These are phyloP conservation scores for Perdix hodgsoniae DNA, from an alignment of 2,797 vertebrate species.

Conservation along the genomic window DNA sequence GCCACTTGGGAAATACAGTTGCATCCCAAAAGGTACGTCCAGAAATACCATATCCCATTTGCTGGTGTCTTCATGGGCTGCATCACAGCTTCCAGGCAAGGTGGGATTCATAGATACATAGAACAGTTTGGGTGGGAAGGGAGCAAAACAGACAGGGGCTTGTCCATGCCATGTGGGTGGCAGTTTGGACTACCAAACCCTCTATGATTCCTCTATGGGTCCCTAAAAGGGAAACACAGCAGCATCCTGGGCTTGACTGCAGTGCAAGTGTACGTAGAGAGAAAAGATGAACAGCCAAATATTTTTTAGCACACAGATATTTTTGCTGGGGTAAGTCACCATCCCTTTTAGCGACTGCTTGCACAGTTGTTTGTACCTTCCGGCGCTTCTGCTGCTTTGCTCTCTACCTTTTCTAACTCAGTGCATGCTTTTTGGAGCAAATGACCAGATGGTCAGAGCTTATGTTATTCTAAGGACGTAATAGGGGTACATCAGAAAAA, in stretches of 20 bases:
- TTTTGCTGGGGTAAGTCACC: not conserved
- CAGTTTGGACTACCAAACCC: not conserved
- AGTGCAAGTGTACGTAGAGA: not conserved
- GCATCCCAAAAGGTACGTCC: not conserved
- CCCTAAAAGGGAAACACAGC: not conserved
- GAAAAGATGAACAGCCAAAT: not conserved
- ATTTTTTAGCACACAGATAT: not conserved
- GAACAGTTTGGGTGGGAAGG: too few species aligned
- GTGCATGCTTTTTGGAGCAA: not conserved
- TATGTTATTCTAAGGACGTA: conserved; percentile 58
- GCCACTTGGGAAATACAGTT: not conserved
- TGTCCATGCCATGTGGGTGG: not conserved
- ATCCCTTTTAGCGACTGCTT: not conserved
- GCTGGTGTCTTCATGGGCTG: not conserved
- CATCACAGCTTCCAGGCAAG: fast-evolving
- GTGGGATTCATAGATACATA: not conserved
- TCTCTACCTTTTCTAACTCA: conserved; percentile 14
- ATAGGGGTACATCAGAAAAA: conserved; percentile 34
- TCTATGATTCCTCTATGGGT: not conserved
- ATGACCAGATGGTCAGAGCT: conserved; percentile 61
- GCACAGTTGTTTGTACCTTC: not conserved
- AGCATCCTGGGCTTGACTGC: not conserved
- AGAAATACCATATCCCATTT: not conserved
- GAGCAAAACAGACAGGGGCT: not conserved
- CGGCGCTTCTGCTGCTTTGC: conserved; percentile 13